Evolutionary conservation across 2,797 vertebrate genomes (phyloP), one percentile per base, ranked within the genome.

Genomic region (Argya squamiceps): DNA sequence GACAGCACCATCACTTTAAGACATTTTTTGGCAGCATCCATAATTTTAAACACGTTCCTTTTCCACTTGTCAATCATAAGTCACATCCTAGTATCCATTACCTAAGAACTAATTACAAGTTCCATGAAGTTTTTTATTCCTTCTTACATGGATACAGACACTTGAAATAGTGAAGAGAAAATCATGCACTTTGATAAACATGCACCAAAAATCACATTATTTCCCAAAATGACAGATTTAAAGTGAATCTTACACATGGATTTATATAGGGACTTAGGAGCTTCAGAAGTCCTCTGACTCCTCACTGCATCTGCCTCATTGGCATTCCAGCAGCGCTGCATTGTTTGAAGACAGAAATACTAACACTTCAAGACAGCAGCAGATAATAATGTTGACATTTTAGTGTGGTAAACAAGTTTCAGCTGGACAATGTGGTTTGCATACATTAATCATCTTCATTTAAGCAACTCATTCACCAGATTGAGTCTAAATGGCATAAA

Each of bases 351-450:
- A 92, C 4, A 2, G 55, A 94, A 90, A 84, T 59, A 53, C 53
- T 50, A 63, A 64, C 30, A 59, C 41, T 94, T 71, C 46, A 75
- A 91, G 50, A 90, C 4, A 94, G 69, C 2, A 88, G 52, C 20
- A 9, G 43, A 89, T 69, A 85, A 87, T 55, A 94, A 94, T 79
- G 89, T 64, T 91, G 96, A 85, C 56, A 78, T 93, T 89, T 83
- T 21, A 60, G 56, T 5, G 6, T 12, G 6, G 70, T 56, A 95
- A 93, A 93, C 73, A 95, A 76, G 37, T 77, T 78, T 89, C 58
- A 92, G 50, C 64, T 69, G 84, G 75, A 88, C 86, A 93, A n/a
- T 37, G 56, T 26, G 10, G 41, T 70, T 79, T 44, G 53, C 88
- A 89, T 75, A 70, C n/a, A 68, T 62, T 83, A 87, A 87, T 90